Evolutionary conservation across 92 coral and sea anemone genomes (phyloP), one percentile per base, ranked within the genome.

Genomic region (Zoanthus sociatus): DNA sequence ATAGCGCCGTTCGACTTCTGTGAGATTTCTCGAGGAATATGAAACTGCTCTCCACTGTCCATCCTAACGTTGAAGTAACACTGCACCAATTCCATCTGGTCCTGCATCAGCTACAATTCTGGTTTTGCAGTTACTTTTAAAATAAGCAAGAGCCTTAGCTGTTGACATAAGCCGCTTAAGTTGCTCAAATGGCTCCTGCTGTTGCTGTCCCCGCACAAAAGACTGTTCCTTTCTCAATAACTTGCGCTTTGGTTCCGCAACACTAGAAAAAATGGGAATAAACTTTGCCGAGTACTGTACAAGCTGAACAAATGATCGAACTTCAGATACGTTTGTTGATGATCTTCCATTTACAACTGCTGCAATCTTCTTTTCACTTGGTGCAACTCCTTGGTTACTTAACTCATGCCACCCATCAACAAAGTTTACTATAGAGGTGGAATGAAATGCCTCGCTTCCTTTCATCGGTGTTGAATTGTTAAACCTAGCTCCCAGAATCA

Each of bases 211-310:
- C 90, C 90, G 87, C n/a, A 73, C 86, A 58, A 82, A 88, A 20
- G 83, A 33, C 75, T 26, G 26, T 26, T 26, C 26, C 26, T 26
- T 26, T 26, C 26, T 26, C 26, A 26, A 26, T 26, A 26, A 32
- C 88, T 73, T 83, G 51, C 88, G 76, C 47, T 74, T 45, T 11
- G 92, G 92, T 44, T 89, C 88, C 46, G 89, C 86, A 18, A 78
- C 90, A 69, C 17, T 31, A 3, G 82, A 33, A 73, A 88, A 82
- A 56, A 83, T 84, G 31, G 91, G 91, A 7, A 88, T 88, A 61
- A 81, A 83, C 88, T 88, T 90, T 67, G 89, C 64, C 10, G 89
- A 89, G 83, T 78, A 86, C 88, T 71, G 91, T 46, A 88, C 91
- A 53, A 85, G 93, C 77, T 86, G 90, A 53, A 87, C 87, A 48